phyloP scores from a whole-genome alignment of 2,888 invertebrate species.

The Scrobipalpa atriplicella region DNA sequence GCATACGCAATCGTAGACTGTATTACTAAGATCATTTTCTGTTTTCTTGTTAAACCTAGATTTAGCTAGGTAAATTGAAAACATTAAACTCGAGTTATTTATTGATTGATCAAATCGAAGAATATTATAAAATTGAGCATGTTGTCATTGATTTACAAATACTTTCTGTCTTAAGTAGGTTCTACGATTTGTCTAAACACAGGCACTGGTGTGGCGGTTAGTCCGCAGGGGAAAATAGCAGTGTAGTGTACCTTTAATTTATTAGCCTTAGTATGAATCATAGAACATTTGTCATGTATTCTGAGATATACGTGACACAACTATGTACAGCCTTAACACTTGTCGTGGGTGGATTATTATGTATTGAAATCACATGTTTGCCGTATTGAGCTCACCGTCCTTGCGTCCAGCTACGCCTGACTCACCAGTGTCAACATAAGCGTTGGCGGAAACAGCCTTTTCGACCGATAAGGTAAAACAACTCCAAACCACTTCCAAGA shows the following conservation, averaged over 20 bases:
- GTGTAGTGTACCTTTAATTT: too few species aligned
- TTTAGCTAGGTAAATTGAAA: background rate
- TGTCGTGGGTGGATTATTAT: conserved; percentile 62
- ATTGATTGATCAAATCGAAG: too few species aligned
- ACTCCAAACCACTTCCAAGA: conserved; percentile 11
- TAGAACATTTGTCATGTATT: conserved; percentile 44
- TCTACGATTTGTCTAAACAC: too few species aligned
- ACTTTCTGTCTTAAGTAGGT: too few species aligned
- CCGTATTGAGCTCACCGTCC: conserved; percentile 70
- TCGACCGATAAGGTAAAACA: conserved; percentile 54
- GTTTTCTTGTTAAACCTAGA: background rate
- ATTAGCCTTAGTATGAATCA: background rate
- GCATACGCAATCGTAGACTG: conserved; percentile 30
- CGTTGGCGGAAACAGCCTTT: conserved; percentile 73
- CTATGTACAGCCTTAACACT: conserved; percentile 26
- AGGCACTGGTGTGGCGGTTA: too few species aligned
- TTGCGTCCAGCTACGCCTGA: conserved; percentile 70
- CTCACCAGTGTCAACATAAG: conserved; percentile 73
- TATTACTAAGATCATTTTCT: conserved; percentile 17
- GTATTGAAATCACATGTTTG: conserved; percentile 65
- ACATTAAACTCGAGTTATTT: background rate
- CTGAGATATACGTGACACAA: conserved; percentile 10
- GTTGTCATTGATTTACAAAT: too few species aligned
- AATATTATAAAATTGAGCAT: too few species aligned
- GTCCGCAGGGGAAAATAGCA: too few species aligned